These are phyloP conservation scores for Stegodyphus mimosarum DNA, from an alignment of 1,140 invertebrate genomes.

Conservation along the genomic window DNA sequence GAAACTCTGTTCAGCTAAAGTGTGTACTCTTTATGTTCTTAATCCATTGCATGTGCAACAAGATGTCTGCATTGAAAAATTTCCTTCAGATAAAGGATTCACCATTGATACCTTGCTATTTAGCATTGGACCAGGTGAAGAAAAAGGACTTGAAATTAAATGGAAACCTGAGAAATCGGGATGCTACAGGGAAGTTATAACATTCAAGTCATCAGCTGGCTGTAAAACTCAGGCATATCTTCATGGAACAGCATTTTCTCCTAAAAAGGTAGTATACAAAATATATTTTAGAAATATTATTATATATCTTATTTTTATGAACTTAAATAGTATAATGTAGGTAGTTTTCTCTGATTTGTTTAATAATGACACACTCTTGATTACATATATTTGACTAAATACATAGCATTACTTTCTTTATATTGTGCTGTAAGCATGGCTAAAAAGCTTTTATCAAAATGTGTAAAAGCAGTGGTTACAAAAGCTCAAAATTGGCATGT, in stretches of 20 bases:
- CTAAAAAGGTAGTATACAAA: conserved; percentile 20
- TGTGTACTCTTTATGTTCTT: neutral
- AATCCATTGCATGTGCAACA: conserved; percentile 15
- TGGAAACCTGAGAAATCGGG: conserved; percentile 28
- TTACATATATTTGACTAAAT: too few relatives aligned
- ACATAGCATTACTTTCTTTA: too few relatives aligned
- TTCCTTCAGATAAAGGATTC: conserved; percentile 49
- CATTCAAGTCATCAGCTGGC: conserved; percentile 19
- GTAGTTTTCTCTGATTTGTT: too few relatives aligned
- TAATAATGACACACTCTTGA: too few relatives aligned
- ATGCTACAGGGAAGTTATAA: conserved; percentile 31
- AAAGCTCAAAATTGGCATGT: too few relatives aligned
- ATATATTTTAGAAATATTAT: neutral
- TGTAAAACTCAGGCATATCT: conserved; percentile 22
- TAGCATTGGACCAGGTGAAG: neutral
- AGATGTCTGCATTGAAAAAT: conserved; percentile 31
- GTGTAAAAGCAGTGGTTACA: too few relatives aligned
- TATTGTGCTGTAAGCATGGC: too few relatives aligned
- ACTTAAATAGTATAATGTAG: neutral
- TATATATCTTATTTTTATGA: neutral
- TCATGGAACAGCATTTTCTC: conserved; percentile 25
- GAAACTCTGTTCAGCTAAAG: conserved; percentile 16
- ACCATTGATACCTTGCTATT: neutral
- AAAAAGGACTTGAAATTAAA: conserved; percentile 6
- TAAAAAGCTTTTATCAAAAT: too few relatives aligned